Evolutionary conservation across 2,888 invertebrate species (phyloP), one percentile per base, ranked within the genome.

Genomic region (Pseudococcus viburni): DNA sequence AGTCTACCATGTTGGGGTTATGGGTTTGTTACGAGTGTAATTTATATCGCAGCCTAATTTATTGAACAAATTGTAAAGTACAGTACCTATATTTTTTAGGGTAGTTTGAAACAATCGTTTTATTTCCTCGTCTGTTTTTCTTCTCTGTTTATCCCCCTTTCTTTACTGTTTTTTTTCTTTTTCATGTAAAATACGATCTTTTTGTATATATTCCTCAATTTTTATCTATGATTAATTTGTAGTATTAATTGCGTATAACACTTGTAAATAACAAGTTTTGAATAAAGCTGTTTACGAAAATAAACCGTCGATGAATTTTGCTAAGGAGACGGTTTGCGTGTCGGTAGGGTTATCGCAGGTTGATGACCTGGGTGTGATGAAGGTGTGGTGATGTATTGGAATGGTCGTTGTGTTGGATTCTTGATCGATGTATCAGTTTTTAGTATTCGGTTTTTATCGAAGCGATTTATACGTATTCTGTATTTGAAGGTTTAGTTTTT

Each of bases 191-290:
- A 33, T 83, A 83, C 33, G 51, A 77, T 68, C 39, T 64, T 42
- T 77, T 42, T 88, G 59, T 51, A 88, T 59, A 88, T 39, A 83
- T 83, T 80, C 59, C 86, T 88, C 77, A 51, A 59, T 88, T 88
- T 80, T 83, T 88, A 83, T 80, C 55, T 83, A 83, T 88, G 80
- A 88, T 59, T 88, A 88, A 88, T 88, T 88, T 77, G 83, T 88
- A 55, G 88, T 39, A 83, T 51, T 83, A 83, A 80, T 88, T 48
- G 80, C 80, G 83, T 83, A 88, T 48, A 83, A 83, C 48, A 87
- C 87, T 87, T 87, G 87, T 87, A 87, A 80, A 87, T 87, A 87
- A 73, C 51, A 87, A 77, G 87, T 87, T 87, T 77, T 73, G 87
- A 87, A 77, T 87, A 87, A 87, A 87, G 73, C 68, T 87, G 87